Percentiles rank a stretch among this genome's conserved stretches.
phyloP scores from a whole-genome alignment of 1,140 invertebrate species.

The Leptestheria dahalacensis region DNA sequence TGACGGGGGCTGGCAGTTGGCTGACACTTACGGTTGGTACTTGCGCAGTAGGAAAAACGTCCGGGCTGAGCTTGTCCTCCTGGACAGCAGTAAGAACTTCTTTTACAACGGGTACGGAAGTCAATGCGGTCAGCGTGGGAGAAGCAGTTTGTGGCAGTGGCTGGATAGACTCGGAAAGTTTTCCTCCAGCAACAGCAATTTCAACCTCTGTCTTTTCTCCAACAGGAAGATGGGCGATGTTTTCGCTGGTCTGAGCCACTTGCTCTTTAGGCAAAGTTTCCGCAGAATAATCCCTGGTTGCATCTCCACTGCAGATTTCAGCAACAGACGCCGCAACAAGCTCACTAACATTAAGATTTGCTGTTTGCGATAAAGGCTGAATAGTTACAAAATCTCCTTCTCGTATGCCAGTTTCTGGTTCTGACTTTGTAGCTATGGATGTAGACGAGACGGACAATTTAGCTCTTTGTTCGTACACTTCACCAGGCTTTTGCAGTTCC shows the following conservation, averaged over 20 bases:
- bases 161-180: neutral
- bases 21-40: neutral
- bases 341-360: neutral
- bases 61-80: neutral
- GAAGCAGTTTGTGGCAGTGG: neutral
- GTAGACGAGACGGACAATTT: neutral
- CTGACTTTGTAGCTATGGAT: neutral
- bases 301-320: slow-evolving; percentile 1
- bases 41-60: neutral
- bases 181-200: neutral
- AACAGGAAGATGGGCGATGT: neutral
- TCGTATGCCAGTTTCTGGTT: neutral
- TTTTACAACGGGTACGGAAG: neutral
- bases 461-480: neutral
- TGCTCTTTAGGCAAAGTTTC: neutral
- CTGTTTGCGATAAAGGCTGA: neutral
- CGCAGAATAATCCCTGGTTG: neutral
- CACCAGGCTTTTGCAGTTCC: neutral
- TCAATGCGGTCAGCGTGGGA: neutral
- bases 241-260: neutral
- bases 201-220: neutral
- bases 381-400: neutral
- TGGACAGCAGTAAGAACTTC: neutral
- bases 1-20: neutral
- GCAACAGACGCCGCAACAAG: neutral